Percentiles rank a stretch among this genome's conserved stretches.
Conservation (phyloP, 2,888 invertebrate species). For the Leucophenga maculata region DNA sequence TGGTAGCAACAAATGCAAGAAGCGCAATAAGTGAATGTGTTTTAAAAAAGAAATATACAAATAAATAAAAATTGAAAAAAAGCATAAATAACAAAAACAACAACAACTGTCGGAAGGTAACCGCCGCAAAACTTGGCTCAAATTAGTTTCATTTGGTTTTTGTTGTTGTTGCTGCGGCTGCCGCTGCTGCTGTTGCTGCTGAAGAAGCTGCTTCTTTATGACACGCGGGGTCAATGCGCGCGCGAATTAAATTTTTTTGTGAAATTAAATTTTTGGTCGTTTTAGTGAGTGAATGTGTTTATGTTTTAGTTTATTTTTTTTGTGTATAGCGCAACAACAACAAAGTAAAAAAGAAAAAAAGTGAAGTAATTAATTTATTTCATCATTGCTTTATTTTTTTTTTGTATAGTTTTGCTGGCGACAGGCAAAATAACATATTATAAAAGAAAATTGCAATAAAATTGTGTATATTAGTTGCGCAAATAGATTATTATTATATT, state of each 20-base stretch:
- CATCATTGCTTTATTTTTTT: too few species aligned
- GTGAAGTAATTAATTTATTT: neutral
- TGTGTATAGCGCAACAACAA: neutral
- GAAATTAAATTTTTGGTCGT: neutral
- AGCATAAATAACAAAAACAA: constrained; percentile 3
- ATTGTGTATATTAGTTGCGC: constrained; percentile 15
- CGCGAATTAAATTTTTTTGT: neutral
- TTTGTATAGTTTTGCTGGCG: too few species aligned
- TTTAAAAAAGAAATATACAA: neutral
- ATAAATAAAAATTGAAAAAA: constrained; percentile 8
- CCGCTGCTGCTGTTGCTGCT: neutral
- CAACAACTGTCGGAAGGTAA: neutral
- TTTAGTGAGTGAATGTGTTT: neutral
- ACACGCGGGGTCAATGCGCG: constrained; percentile 24
- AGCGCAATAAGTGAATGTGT: constrained; percentile 16
- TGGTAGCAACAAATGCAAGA: constrained; percentile 4
- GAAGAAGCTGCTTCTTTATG: constrained; percentile 12
- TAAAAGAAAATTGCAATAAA: constrained; percentile 19
- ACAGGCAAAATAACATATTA: neutral
- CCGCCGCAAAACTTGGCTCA: neutral
- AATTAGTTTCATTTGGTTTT: constrained; percentile 22
- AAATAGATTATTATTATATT: constrained; percentile 16
- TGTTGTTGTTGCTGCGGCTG: neutral
- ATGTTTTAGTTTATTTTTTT: too few species aligned
- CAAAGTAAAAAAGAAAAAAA: constrained; percentile 7